Conservation (phyloP, 2,797 vertebrate genomes). For the Enteromius unitaeniatus region DNA sequence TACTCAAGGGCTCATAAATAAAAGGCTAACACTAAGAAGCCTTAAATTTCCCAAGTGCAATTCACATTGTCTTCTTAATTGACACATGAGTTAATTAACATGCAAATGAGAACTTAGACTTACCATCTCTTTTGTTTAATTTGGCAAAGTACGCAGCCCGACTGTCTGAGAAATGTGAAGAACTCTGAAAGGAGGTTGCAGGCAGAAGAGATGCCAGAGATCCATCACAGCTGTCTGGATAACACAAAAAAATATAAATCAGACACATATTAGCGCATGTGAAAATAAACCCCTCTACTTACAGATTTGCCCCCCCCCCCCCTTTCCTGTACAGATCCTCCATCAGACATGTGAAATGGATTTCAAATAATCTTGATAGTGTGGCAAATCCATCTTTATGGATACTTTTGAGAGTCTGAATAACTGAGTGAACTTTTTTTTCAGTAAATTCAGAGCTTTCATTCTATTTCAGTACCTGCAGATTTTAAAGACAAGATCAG, state of each 20-base stretch:
- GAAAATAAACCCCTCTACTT: slow-evolving; percentile 19
- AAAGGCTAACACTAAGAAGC: neutral
- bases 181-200: slow-evolving; percentile 88
- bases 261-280: slow-evolving; percentile 29
- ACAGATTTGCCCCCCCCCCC: neutral
- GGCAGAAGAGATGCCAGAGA: slow-evolving; percentile 84
- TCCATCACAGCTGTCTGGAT: slow-evolving; percentile 90
- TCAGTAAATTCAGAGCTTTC: neutral
- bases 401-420: neutral
- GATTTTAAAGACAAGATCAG: neutral
- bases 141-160: slow-evolving; percentile 88
- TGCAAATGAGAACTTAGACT: slow-evolving; percentile 66
- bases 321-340: slow-evolving; percentile 10
- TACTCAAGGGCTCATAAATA: neutral
- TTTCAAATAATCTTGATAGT: neutral
- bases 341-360: neutral
- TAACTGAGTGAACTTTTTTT: neutral
- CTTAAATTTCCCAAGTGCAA: neutral
- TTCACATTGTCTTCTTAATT: neutral
- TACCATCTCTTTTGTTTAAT: slow-evolving; percentile 93
- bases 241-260: slow-evolving; percentile 56
- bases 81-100: neutral
- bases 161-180: slow-evolving; percentile 87
- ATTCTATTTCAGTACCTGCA: neutral
- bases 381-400: neutral